These are phyloP conservation scores for Myotis planiceps DNA, from an alignment of 2,797 vertebrate species.

Conservation along the genomic window DNA sequence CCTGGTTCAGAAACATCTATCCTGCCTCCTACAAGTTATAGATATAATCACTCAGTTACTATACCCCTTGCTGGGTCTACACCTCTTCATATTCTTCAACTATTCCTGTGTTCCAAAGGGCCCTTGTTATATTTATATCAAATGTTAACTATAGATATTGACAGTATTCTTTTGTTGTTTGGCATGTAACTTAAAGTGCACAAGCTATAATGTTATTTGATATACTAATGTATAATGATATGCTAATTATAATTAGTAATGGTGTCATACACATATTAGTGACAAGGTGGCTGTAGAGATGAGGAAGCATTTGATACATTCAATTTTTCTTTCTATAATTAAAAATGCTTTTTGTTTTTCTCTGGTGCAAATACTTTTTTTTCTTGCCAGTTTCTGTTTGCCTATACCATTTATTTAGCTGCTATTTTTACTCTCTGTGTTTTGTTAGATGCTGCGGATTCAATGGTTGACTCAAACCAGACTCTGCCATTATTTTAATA, in stretches of 20 bases:
- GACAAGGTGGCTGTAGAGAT: not conserved
- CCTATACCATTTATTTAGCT: not conserved
- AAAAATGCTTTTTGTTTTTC: not conserved
- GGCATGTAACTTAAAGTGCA: not conserved
- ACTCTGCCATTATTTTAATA: not conserved
- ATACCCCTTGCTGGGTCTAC: not conserved
- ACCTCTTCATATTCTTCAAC: not conserved
- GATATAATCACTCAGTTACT: not conserved
- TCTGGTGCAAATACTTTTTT: not conserved
- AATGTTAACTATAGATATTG: not conserved
- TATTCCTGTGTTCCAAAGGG: not conserved
- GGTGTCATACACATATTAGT: not conserved
- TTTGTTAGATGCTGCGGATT: not conserved
- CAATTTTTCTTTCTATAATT: not conserved
- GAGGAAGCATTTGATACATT: not conserved
- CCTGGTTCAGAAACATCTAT: not conserved
- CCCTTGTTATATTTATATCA: not conserved
- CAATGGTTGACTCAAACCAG: not conserved
- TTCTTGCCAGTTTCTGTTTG: not conserved
- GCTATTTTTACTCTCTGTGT: not conserved
- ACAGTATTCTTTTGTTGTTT: not conserved
- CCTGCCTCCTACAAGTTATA: not conserved
- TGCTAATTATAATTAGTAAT: not conserved
- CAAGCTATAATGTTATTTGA: not conserved
- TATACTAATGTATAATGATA: not conserved